Conservation (phyloP, 2,888 invertebrate species). For the Acanthoscelides obtectus region DNA sequence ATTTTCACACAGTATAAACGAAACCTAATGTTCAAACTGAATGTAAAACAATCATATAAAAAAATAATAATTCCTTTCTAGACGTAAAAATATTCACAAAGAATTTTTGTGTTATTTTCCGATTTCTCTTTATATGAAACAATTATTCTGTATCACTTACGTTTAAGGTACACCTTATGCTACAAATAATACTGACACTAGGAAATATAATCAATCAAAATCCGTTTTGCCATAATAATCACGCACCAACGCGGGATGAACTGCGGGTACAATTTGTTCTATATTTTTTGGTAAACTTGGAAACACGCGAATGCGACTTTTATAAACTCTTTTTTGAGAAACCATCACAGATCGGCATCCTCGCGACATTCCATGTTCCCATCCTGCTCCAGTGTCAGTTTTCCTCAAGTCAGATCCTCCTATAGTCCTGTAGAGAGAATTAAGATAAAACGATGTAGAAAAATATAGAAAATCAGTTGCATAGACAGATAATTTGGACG, state of each 20-base stretch:
- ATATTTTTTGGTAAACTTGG: background rate
- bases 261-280: background rate
- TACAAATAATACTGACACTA: constrained; percentile 6
- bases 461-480: background rate
- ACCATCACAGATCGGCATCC: background rate
- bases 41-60: background rate
- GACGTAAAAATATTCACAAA: background rate
- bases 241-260: background rate
- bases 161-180: constrained; percentile 3
- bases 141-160: background rate
- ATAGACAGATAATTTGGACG: background rate
- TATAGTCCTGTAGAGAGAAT: background rate
- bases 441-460: background rate
- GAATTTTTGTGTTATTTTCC: background rate
- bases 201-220: constrained; percentile 1
- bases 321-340: background rate
- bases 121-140: background rate
- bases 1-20: constrained; percentile 3
- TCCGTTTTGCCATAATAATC: background rate
- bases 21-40: background rate
- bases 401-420: background rate
- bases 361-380: background rate
- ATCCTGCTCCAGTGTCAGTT: background rate
- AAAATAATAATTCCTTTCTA: background rate
- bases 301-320: background rate